Base-by-base conservation (phyloP, 37 sponge, comb jelly and placozoan genomes). In the Axinella damicornis region DNA sequence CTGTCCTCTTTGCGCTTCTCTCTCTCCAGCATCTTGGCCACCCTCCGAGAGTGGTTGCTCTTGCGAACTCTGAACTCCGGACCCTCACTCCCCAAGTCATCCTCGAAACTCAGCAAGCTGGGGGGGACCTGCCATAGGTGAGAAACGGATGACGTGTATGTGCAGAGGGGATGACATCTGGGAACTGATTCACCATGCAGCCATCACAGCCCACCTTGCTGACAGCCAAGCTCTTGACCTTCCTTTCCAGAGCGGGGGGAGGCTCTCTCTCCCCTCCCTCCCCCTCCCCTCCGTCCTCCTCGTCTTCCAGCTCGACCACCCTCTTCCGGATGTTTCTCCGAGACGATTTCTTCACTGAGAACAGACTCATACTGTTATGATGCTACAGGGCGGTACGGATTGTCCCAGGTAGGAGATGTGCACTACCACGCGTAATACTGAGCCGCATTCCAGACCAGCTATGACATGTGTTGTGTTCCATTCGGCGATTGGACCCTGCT, bases 11-110 rank as follows among this genome's bases (percentile, higher is more conserved):
- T 89, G 22, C 40, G 35, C 19, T 68, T 72, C 37, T 65, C 78
- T 62, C 57, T 72, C 72, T 71, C 81, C 33, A 69, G 27, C 68
- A 72, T 82, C 79, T 82, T 86, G 22, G 87, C 69, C 33, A 79
- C 21, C 34, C 77, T 40, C 53, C 53, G 31, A 0, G 78, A 55
- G 22, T 81, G 75, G 22, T 75, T 67, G 39, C 69, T 67, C 32
- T 86, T 93, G 79, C 93, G 92, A 40, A 88, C 38, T 62, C 71
- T 82, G 39, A 93, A 84, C 59, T 53, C 84, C 32, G 31, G 73
- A 65, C 53, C 77, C 21, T 66, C 89, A 52, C 84, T 88, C 4
- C 53, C 93, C 18, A 69, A 65, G 12, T 90, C 87, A 65, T 90
- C 88, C 11, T 88, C 73, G 21, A 92, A 91, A 70, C 92, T 91